These are phyloP conservation scores for Dendrolimus pini DNA, from an alignment of 2,888 invertebrate genomes.

Conservation along the genomic window DNA sequence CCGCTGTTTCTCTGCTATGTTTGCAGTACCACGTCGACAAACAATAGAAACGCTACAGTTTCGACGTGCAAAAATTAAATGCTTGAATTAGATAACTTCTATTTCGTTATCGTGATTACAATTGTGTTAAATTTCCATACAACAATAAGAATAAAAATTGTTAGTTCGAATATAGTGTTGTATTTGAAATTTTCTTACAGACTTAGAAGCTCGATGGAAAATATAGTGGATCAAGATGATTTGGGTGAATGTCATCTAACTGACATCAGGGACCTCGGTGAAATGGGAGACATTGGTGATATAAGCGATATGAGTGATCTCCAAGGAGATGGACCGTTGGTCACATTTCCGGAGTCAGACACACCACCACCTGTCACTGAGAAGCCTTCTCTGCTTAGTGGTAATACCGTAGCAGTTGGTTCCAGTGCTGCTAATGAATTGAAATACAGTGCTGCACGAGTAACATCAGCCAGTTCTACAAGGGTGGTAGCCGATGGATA, in stretches of 20 bases:
- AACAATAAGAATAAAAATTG: neutral
- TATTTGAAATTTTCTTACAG: slow-evolving; percentile 41
- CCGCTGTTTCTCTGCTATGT: slow-evolving; percentile 57
- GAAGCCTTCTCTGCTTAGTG: slow-evolving; percentile 60
- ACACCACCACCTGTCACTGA: slow-evolving; percentile 79
- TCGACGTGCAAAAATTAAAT: slow-evolving; percentile 5
- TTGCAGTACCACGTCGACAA: slow-evolving; percentile 68
- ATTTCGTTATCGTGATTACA: slow-evolving; percentile 1
- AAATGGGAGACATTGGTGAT: slow-evolving; percentile 66
- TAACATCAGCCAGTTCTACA: slow-evolving; percentile 83
- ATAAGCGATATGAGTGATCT: slow-evolving; percentile 69
- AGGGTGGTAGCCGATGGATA: slow-evolving; percentile 89
- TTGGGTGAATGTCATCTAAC: slow-evolving; percentile 59
- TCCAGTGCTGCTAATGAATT: slow-evolving; percentile 79
- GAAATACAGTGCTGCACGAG: slow-evolving; percentile 90
- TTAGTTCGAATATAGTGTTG: neutral
- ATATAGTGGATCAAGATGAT: slow-evolving; percentile 82
- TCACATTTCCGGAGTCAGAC: slow-evolving; percentile 89
- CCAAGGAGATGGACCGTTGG: slow-evolving; percentile 79
- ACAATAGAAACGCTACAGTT: slow-evolving; percentile 64
- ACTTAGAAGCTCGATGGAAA: slow-evolving; percentile 85
- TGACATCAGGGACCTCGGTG: slow-evolving; percentile 66
- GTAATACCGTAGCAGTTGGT: slow-evolving; percentile 55
- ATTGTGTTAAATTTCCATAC: neutral
- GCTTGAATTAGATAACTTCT: neutral